Evolutionary conservation across 2,113 vertebrate genomes (phyloP), one percentile per base, ranked within the genome.

Genomic region (Romanogobio albipinnatus): DNA sequence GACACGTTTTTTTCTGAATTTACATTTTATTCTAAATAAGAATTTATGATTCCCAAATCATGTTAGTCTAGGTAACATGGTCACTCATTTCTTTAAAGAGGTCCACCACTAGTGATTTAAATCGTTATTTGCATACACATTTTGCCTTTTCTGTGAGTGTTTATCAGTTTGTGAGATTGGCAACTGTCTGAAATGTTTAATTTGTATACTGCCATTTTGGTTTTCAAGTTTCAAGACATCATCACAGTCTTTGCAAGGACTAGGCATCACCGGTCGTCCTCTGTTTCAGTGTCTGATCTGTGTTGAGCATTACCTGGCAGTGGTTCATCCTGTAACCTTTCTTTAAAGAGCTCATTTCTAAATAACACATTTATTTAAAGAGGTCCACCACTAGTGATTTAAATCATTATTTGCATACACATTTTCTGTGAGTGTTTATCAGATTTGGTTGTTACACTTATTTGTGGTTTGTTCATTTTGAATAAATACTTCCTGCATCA

Each of bases 261-360:
- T 49, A 0, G 0, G 0, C 24, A 33, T 53, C 24, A 68, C 62
- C 0, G 79, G 61, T 5, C 79, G 45, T 22, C 62, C 79, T 53
- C 2, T 80, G 58, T 81, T 68, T 36, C 79, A 81, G 79, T 53
- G 45, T 51, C 62, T 81, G 79, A 81, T 68, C 1, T 68, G 62
- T 81, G 62, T 68, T 5, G 62, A 81, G 79, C 62, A n/a, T n/a
- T n/a, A n/a, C n/a, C n/a, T n/a, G n/a, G n/a, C n/a, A n/a, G n/a
- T n/a, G n/a, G 45, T 36, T 81, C 62, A 81, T 81, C 79, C 79
- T n/a, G 79, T 81, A 36, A 81, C 45, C 43, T 81, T 81, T 53
- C 26, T 81, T 29, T 29, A 29, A 29, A 29, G 29, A 29, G 29
- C 29, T 29, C 29, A 29, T 29, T 29, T 29, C 29, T 29, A 29